A percentile compares a stretch with the other conserved stretches of the same genome.
These are phyloP conservation scores for Drosophila tsacasi DNA, from an alignment of 1,140 invertebrate genomes.

Conservation along the genomic window DNA sequence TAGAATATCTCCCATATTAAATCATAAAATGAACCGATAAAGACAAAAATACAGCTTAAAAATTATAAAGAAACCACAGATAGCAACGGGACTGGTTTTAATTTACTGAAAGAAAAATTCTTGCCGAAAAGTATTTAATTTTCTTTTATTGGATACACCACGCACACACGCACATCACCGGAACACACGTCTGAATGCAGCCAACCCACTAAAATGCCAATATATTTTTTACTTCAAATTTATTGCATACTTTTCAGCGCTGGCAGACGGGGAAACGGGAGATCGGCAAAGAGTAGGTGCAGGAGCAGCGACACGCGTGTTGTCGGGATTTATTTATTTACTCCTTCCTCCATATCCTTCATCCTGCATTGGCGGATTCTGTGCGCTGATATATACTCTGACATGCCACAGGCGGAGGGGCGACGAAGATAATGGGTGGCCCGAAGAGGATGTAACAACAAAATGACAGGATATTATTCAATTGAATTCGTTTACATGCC, in stretches of 20 bases:
- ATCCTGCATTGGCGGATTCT: conserved; percentile 63
- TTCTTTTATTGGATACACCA: conserved; percentile 59
- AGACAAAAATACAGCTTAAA: conserved; percentile 1
- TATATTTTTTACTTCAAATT: conserved; percentile 74
- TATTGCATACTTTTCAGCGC: conserved; percentile 71
- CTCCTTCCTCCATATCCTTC: conserved; percentile 62
- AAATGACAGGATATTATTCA: conserved; percentile 84
- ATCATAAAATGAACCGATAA: neutral
- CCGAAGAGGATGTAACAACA: conserved; percentile 56
- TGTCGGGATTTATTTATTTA: conserved; percentile 77
- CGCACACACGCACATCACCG: conserved; percentile 13
- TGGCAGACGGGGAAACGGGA: neutral
- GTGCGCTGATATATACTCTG: conserved; percentile 76
- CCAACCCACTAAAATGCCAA: conserved; percentile 78
- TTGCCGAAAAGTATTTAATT: conserved; percentile 70
- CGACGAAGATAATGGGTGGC: conserved; percentile 31
- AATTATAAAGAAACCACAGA: conserved; percentile 1
- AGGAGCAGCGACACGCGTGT: conserved; percentile 49
- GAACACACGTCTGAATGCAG: conserved; percentile 12
- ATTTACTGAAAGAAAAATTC: conserved; percentile 44
- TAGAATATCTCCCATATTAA: neutral
- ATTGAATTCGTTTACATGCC: conserved; percentile 83
- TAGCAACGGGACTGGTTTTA: neutral
- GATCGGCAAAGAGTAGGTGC: neutral
- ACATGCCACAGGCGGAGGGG: conserved; percentile 50